phyloP scores from a whole-genome alignment of 2,888 invertebrate species.

The Selenia dentaria region DNA sequence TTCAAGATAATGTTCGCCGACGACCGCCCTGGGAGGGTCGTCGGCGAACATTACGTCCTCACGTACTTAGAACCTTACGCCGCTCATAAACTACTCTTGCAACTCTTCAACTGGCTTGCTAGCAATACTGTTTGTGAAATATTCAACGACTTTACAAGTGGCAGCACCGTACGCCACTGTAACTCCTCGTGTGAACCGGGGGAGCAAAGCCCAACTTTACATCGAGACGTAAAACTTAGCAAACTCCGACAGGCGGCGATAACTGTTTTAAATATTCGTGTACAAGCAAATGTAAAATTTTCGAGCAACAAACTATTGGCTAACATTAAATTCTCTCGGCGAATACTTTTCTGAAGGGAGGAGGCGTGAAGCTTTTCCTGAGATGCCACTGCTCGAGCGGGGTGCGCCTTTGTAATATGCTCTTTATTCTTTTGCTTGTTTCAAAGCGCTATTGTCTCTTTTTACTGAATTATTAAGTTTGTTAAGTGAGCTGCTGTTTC shows the following conservation, averaged over 20 bases:
- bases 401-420: neutral
- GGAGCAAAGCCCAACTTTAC: too few species aligned
- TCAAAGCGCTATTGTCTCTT: neutral
- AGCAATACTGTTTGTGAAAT: too few species aligned
- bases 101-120: too few species aligned
- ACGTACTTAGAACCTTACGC: constrained; percentile 1
- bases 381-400: neutral
- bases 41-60: too few species aligned
- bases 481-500: neutral
- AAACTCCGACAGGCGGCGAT: neutral
- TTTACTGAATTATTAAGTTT: constrained; percentile 5
- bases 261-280: neutral
- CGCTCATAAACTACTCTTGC: constrained; percentile 8
- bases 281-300: neutral
- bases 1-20: neutral
- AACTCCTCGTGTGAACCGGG: too few species aligned
- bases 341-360: neutral
- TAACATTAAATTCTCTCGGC: neutral
- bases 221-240: too few species aligned
- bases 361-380: neutral
- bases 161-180: too few species aligned
- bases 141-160: too few species aligned
- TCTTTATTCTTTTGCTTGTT: neutral
- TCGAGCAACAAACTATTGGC: neutral
- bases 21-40: too few species aligned